phyloP scores from a whole-genome alignment of 92 coral and sea anemone species.

The Phymanthus crucifer region DNA sequence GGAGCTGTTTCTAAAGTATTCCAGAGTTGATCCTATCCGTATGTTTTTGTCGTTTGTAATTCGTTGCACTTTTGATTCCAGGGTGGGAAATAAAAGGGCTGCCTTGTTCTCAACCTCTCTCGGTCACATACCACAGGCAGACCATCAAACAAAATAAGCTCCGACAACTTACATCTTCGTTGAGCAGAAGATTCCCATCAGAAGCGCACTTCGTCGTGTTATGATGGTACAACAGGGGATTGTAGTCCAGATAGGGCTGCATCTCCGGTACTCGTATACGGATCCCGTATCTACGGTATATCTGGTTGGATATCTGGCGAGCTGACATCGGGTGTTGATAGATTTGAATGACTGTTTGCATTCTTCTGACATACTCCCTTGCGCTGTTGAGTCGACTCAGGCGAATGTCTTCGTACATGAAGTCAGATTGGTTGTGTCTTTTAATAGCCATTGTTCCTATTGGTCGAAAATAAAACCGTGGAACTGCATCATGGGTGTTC shows the following conservation, averaged over 20 bases:
- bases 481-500: not conserved
- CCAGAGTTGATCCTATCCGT: not conserved
- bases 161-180: conserved; percentile 60
- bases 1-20: too few relatives aligned
- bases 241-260: conserved; percentile 42
- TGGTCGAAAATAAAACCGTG: not conserved
- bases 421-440: not conserved
- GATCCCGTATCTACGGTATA: conserved; percentile 60
- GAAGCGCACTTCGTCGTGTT: conserved; percentile 74
- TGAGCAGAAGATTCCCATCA: conserved; percentile 84
- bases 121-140: too few relatives aligned
- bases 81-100: not conserved
- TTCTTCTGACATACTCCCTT: conserved; percentile 58
- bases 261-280: conserved; percentile 53
- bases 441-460: not conserved
- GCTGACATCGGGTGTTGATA: conserved; percentile 43
- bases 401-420: conserved; percentile 27
- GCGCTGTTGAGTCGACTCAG: conserved; percentile 60
- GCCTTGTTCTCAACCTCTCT: too few relatives aligned
- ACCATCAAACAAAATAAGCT: not conserved
- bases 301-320: conserved; percentile 35
- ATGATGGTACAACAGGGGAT: conserved; percentile 76
- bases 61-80: not conserved
- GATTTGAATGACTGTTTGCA: conserved; percentile 49
- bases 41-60: not conserved